Conservation (phyloP, 2,113 vertebrate species). For the Catagonus wagneri region DNA sequence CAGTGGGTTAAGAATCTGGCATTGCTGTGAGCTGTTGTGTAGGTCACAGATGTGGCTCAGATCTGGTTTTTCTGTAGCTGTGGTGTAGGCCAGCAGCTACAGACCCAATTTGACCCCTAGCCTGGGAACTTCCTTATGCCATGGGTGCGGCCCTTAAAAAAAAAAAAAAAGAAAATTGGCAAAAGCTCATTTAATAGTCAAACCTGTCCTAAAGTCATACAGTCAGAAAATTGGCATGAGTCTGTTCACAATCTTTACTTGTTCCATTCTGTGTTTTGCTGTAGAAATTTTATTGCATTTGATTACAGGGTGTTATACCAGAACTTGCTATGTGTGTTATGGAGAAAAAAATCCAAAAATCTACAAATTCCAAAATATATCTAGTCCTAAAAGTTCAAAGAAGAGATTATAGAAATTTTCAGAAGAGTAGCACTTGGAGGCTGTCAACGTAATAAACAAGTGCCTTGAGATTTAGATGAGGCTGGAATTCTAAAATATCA, state of each 20-base stretch:
- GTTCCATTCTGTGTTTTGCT: background rate
- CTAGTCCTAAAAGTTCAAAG: background rate
- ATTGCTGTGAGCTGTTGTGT: too few relatives aligned
- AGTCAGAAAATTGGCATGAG: background rate
- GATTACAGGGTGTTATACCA: background rate
- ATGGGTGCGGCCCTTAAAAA: too few relatives aligned
- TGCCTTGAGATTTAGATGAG: background rate
- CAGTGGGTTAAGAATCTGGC: too few relatives aligned
- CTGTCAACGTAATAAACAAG: background rate
- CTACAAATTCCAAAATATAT: background rate
- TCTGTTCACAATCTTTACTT: background rate
- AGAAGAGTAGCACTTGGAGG: background rate
- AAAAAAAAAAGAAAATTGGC: background rate
- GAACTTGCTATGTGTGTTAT: background rate
- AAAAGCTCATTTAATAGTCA: background rate
- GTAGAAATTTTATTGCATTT: background rate
- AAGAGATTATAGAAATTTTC: background rate
- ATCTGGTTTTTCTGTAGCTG: too few relatives aligned
- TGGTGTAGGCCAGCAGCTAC: too few relatives aligned
- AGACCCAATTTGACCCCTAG: too few relatives aligned
- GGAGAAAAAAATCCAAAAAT: background rate
- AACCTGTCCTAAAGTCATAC: background rate
- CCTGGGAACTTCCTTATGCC: too few relatives aligned
- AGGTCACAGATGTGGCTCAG: too few relatives aligned
- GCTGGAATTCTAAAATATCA: background rate